Evolutionary conservation across 2,888 invertebrate species (phyloP), one percentile per base, ranked within the genome.

Genomic region (Habrosyne pyritoides): DNA sequence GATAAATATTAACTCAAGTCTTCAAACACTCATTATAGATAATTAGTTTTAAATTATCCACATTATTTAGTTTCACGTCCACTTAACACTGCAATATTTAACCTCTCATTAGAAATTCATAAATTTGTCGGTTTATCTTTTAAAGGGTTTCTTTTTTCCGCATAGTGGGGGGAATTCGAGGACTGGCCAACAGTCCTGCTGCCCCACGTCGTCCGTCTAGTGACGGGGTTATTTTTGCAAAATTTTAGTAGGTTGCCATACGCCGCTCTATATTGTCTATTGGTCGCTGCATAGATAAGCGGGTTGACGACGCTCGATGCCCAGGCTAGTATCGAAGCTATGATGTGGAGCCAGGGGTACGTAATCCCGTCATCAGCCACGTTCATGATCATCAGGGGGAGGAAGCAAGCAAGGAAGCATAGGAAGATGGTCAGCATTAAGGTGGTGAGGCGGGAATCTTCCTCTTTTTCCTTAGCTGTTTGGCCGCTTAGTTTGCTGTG

Each of bases 291-390:
- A 87, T 98, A 98, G 65, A 98, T 97, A 61, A 98, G 94, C 0
- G 98, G 98, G 87, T 98, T 98, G 66, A 98, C 94, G 53, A 98
- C 97, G 59, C 97, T 96, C 0, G 98, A 97, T 0, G 97, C 96
- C 97, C 98, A 98, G 0, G 98, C 97, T 63, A 97, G 91, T 53
- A 98, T 95, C 0, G 97, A 97, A 0, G 97, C 96, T 55, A 97
- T 91, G 60, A 98, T 95, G 79, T 98, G 97, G 0, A 97, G 85
- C 86, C 95, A 94, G 3, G 98, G 97, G 71, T 84, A 85, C 3
- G 79, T 76, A 58, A 95, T 95, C 62, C 95, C 94, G 78, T 97
- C 97, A 81, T 97, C 97, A 12, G 97, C 94, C 4, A 98, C 97
- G 86, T 98, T 98, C 80, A 96, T 96, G 66, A 98, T 90, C 96